Base-by-base conservation (phyloP, 1,140 invertebrate genomes). In the Maniola jurtina region DNA sequence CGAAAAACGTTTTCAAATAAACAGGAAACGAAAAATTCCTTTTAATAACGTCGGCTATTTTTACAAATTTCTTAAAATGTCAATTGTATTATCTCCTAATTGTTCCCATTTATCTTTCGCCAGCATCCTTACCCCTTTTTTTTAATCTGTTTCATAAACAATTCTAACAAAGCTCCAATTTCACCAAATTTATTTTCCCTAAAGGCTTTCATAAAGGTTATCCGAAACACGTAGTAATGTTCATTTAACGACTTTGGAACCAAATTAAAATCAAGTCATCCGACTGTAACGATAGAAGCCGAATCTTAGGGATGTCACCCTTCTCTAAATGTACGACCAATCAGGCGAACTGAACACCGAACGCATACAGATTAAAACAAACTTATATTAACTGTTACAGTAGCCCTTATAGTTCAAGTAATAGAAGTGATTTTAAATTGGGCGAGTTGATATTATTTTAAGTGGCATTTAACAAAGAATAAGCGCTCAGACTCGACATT, bases 311-410 rank as follows among this genome's bases (percentile, higher is more conserved):
- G 68, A 68, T 72, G 71, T 78, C 73, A 73, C 80, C 79, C 80
- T 79, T 76, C 76, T 71, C 61, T 71, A 68, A 80, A 72, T 72
- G 76, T 78, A 79, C 72, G 66, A 73, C 79, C 84, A 84, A 84
- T 83, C 81, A 83, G 75, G 72, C 78, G 67, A 34, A 59, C 48
- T 58, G 73, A 62, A 84, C 80, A 61, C 61, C 42, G 55, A 67
- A 67, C 70, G 84, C 77, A 87, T 87, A 87, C 78, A 79, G 78
- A 87, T 83, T 70, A 74, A 64, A n/a, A 57, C 73, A 64, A 77
- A 68, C 36, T 68, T 73, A 61, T 57, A 36, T 64, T 59, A 68
- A 35, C 75, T 35, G 36, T 33, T 15, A 62, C 64, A 36, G 33
- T 59, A 59, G 59, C n/a, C 52, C 62, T 61, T 70, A 64, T 55